Conservation (phyloP, 35 echinoderm and acorn worm genomes). For the Eucidaris tribuloides region DNA sequence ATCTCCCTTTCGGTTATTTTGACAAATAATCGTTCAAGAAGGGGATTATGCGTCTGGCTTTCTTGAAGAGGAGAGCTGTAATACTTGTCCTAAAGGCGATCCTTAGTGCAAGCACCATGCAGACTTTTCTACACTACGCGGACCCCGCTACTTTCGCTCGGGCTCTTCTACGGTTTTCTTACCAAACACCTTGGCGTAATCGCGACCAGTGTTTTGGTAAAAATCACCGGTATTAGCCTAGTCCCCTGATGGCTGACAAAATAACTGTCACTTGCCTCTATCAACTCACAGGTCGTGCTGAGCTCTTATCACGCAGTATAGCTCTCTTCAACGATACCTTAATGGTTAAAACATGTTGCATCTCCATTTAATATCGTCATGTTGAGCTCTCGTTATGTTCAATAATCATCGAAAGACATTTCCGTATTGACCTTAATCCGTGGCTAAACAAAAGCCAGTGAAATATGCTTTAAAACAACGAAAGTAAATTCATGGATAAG, state of each 20-base stretch:
- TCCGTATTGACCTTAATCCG: too few species aligned
- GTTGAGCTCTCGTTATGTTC: too few species aligned
- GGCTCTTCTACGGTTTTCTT: constrained; percentile 10
- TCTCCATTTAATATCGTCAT: too few species aligned
- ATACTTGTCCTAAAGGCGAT: constrained; percentile 28
- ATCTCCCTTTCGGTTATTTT: constrained; percentile 36
- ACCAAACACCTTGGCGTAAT: constrained; percentile 1
- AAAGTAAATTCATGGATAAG: too few species aligned
- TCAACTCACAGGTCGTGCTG: background rate
- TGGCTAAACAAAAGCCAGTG: too few species aligned
- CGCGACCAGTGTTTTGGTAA: constrained; percentile 22
- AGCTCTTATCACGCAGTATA: too few species aligned
- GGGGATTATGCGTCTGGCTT: constrained; percentile 39
- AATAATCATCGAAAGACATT: too few species aligned
- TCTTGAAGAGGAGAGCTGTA: constrained; percentile 12
- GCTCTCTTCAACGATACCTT: too few species aligned
- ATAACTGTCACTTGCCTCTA: constrained; percentile 19
- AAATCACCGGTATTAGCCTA: constrained; percentile 6
- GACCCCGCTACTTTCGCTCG: background rate
- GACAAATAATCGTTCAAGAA: constrained; percentile 41
- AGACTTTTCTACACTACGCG: background rate
- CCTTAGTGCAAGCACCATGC: background rate
- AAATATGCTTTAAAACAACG: too few species aligned
- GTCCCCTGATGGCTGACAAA: constrained; percentile 9
- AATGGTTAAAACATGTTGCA: too few species aligned